Percentiles rank a stretch among this genome's conserved stretches.
These are phyloP conservation scores for Acanthosepion esculentum DNA, from an alignment of 2,888 invertebrate species.

Conservation along the genomic window DNA sequence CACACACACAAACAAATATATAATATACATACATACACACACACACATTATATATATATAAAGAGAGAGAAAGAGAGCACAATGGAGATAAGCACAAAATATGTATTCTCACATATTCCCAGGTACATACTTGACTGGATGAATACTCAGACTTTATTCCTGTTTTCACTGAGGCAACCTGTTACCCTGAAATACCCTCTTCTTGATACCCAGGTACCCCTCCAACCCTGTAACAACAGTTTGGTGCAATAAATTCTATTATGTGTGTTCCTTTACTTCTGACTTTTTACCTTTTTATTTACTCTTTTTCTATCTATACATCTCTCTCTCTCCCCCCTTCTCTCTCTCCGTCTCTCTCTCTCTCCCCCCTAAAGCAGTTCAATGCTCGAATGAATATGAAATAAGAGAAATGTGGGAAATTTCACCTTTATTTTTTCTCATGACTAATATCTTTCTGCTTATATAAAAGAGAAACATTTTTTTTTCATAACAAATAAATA, in stretches of 20 bases:
- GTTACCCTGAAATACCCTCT: not conserved
- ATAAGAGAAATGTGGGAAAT: constrained; percentile 23
- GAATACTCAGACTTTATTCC: not conserved
- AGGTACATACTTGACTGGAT: not conserved
- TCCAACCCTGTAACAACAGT: not conserved
- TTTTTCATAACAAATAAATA: not conserved
- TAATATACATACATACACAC: too few species aligned
- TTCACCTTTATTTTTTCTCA: not conserved
- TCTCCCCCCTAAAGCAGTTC: not conserved
- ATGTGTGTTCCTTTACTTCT: not conserved
- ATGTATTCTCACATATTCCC: not conserved
- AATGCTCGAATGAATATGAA: constrained; percentile 22
- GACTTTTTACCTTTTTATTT: not conserved
- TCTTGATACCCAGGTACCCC: not conserved
- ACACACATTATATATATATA: too few species aligned
- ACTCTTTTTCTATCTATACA: not conserved
- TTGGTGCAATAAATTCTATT: not conserved
- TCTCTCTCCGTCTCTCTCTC: too few species aligned
- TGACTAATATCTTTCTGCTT: not conserved
- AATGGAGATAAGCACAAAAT: not conserved
- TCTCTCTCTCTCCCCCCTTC: not conserved
- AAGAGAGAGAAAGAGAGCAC: not conserved
- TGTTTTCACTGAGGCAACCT: not conserved
- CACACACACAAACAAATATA: too few species aligned
- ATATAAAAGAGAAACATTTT: not conserved